These are phyloP conservation scores for Pandemis corylana DNA, from an alignment of 2,888 invertebrate genomes.

Conservation along the genomic window DNA sequence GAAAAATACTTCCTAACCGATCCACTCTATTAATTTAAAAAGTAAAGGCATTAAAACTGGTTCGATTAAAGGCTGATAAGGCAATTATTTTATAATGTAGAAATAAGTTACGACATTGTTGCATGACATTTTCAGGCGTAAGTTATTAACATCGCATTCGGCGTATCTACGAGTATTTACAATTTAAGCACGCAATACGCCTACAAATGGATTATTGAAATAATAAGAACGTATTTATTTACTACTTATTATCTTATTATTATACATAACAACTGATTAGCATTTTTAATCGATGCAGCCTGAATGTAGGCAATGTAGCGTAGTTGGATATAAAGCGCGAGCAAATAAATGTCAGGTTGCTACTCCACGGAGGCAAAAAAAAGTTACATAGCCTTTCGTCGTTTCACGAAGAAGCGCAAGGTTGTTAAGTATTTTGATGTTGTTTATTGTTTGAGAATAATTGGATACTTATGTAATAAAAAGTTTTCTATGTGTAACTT, in stretches of 20 bases:
- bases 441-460: no score
- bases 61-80: slow-evolving; percentile 46
- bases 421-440: no score
- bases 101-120: slow-evolving; percentile 44
- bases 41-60: slow-evolving; percentile 44
- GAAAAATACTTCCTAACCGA: background rate
- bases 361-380: no score
- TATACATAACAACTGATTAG: background rate
- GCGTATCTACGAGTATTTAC: slow-evolving; percentile 19
- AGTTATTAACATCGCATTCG: slow-evolving; percentile 22
- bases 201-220: background rate
- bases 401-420: no score
- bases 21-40: slow-evolving; percentile 13
- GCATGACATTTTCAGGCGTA: slow-evolving; percentile 43
- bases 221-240: slow-evolving; percentile 4
- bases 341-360: no score
- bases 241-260: background rate
- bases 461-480: no score
- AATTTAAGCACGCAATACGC: slow-evolving; percentile 16
- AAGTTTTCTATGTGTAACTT: no score
- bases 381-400: no score
- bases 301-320: background rate
- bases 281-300: background rate
- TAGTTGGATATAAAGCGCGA: no score
- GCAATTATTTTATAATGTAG: slow-evolving; percentile 46